A percentile compares a stretch with the other conserved stretches of the same genome.
phyloP scores from a whole-genome alignment of 2,797 vertebrate genomes.

The Zonotrichia albicollis region DNA sequence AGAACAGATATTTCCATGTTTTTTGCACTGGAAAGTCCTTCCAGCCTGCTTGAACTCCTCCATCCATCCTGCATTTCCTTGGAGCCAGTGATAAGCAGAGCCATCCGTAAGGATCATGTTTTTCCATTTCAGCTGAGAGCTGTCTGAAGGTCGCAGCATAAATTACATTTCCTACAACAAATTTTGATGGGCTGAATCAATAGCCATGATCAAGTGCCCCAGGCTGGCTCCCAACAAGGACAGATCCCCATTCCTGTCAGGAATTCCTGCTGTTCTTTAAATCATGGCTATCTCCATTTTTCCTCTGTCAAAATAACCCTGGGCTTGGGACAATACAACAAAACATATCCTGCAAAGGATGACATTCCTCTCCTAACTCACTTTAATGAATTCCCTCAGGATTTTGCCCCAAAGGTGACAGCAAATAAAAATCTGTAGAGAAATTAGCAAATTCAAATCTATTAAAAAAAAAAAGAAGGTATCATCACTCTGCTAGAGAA shows the following conservation, averaged over 20 bases:
- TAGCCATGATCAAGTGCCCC: not conserved
- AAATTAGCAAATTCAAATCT: not conserved
- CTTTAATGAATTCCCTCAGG: not conserved
- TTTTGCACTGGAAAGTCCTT: not conserved
- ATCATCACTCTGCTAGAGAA: not conserved
- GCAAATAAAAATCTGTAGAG: not conserved
- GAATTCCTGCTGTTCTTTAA: constrained; percentile 24
- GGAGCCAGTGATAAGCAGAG: not conserved
- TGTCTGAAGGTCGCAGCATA: constrained; percentile 39
- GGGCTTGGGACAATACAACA: not conserved
- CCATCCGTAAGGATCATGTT: not conserved
- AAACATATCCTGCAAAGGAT: not conserved
- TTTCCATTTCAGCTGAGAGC: constrained; percentile 25
- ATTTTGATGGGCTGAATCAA: constrained; percentile 40
- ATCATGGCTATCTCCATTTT: constrained; percentile 32
- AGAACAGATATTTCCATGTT: not conserved
- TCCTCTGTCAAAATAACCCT: constrained; percentile 18
- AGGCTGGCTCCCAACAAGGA: constrained; percentile 22
- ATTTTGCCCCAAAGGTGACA: not conserved
- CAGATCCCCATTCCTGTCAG: constrained; percentile 16
- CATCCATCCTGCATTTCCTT: not conserved
- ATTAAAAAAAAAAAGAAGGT: no score
- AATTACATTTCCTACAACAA: not conserved
- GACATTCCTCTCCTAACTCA: not conserved
- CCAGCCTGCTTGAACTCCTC: not conserved